phyloP scores from a whole-genome alignment of 2,888 invertebrate genomes.

The Mesoligia furuncula region DNA sequence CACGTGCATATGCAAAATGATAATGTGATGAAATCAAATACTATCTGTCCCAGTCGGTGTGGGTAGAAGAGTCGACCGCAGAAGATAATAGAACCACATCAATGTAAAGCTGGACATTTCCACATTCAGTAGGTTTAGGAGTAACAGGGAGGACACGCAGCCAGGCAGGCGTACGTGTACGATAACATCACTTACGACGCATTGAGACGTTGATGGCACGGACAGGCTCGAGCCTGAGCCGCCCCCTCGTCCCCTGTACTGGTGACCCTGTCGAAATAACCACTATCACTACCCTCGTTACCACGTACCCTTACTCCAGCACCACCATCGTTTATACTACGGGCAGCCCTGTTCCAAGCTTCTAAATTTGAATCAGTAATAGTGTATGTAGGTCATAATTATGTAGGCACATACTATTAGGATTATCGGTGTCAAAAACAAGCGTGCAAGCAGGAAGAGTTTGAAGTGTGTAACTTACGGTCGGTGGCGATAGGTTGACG shows the following conservation, averaged over 20 bases:
- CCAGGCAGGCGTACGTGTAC: conserved; percentile 77
- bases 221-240: conserved; percentile 95
- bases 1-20: conserved; percentile 84
- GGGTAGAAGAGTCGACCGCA: conserved; percentile 83
- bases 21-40: conserved; percentile 79
- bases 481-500: conserved; percentile 96
- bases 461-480: conserved; percentile 91
- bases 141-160: conserved; percentile 78
- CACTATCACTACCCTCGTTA: conserved; percentile 78
- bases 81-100: conserved; percentile 84
- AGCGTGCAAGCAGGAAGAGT: conserved; percentile 63
- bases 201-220: conserved; percentile 94
- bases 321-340: conserved; percentile 51
- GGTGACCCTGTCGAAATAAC: conserved; percentile 90
- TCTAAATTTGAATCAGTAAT: conserved; percentile 52
- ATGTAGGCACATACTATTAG: conserved; percentile 53
- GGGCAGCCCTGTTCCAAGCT: conserved; percentile 56
- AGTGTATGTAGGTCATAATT: conserved; percentile 47
- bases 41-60: conserved; percentile 84
- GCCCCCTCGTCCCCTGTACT: conserved; percentile 92
- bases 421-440: conserved; percentile 53
- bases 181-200: conserved; percentile 91
- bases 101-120: conserved; percentile 83
- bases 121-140: conserved; percentile 79
- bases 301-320: conserved; percentile 57